These are phyloP conservation scores for Centropus unirufus DNA, from an alignment of 2,113 vertebrate genomes.

Conservation along the genomic window DNA sequence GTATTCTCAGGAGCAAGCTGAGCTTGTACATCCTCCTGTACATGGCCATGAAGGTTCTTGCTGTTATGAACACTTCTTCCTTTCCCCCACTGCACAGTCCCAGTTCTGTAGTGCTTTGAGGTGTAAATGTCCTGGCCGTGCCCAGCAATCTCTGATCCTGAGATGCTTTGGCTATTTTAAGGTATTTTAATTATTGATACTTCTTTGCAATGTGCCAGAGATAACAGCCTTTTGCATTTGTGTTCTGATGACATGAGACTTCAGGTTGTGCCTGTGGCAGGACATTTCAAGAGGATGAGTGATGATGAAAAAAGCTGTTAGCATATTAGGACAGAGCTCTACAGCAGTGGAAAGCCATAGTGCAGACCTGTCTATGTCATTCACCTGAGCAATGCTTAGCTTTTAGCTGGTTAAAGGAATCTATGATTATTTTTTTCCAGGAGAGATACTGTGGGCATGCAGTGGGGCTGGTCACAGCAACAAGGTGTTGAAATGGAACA, in stretches of 20 bases:
- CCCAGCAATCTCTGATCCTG: background rate
- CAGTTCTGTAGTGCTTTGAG: background rate
- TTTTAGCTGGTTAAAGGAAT: background rate
- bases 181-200: background rate
- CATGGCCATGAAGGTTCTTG: background rate
- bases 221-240: background rate
- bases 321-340: background rate
- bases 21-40: background rate
- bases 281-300: rapidly evolving
- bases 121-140: background rate
- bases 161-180: background rate
- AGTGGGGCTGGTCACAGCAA: background rate
- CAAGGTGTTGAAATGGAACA: background rate
- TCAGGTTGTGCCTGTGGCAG: background rate
- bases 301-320: background rate
- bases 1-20: background rate
- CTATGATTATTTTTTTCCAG: background rate
- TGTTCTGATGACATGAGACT: background rate
- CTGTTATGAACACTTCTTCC: background rate
- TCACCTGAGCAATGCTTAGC: background rate
- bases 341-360: background rate
- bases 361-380: background rate
- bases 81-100: rapidly evolving
- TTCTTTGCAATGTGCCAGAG: background rate
- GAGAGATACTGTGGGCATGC: rapidly evolving